These are phyloP conservation scores for Lordiphosa mommai DNA, from an alignment of 1,140 invertebrate species.

Conservation along the genomic window DNA sequence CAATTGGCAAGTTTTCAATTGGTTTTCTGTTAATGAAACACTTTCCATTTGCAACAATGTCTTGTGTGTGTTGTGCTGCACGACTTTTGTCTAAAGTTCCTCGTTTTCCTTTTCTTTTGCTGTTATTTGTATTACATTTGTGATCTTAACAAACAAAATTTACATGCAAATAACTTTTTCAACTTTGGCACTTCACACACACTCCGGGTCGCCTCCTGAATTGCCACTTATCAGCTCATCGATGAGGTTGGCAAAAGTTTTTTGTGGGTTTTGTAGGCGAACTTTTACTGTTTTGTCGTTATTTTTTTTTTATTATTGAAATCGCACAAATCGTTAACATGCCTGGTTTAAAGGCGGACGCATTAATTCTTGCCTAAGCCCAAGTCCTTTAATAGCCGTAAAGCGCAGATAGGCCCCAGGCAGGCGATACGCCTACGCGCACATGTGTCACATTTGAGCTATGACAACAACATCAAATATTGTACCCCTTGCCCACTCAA, in stretches of 20 bases:
- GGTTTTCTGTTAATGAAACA: constrained; percentile 49
- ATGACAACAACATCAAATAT: constrained; percentile 24
- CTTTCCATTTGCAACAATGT: constrained; percentile 31
- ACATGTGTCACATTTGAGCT: constrained; percentile 33
- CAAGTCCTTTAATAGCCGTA: constrained; percentile 62
- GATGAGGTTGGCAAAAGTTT: constrained; percentile 60
- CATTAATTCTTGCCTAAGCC: constrained; percentile 62
- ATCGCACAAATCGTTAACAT: constrained; percentile 37
- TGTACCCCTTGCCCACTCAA: constrained; percentile 15
- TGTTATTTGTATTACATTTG: constrained; percentile 69
- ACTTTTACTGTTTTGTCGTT: constrained; percentile 34
- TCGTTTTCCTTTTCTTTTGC: constrained; percentile 23
- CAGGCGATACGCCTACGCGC: no score
- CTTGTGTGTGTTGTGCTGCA: constrained; percentile 11
- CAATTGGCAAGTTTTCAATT: constrained; percentile 43
- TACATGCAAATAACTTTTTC: constrained; percentile 77
- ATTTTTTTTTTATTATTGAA: constrained; percentile 44
- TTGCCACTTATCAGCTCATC: constrained; percentile 74
- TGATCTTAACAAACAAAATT: constrained; percentile 70
- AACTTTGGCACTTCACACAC: constrained; percentile 61
- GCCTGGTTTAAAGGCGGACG: constrained; percentile 62
- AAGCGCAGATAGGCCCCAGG: constrained; percentile 36
- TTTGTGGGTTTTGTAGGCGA: constrained; percentile 20
- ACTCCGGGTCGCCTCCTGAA: constrained; percentile 55
- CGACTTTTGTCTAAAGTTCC: constrained; percentile 63